These are phyloP conservation scores for Drosophila conformis DNA, from an alignment of 2,888 invertebrate genomes.

Conservation along the genomic window DNA sequence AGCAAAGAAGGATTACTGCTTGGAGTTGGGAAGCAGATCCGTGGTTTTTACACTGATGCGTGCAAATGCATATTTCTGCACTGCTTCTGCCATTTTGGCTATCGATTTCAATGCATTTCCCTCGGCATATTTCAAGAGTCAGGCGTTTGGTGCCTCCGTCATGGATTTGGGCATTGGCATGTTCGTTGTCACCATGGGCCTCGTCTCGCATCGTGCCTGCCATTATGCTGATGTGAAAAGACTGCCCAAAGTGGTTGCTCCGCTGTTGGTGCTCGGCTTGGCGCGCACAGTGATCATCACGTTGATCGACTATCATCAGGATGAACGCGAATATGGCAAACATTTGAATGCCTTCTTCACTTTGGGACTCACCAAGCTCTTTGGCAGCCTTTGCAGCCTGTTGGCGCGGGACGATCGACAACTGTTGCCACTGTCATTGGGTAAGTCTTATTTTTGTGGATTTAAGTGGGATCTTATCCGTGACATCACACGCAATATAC, in stretches of 20 bases:
- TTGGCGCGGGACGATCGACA: constrained; percentile 54
- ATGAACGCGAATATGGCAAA: constrained; percentile 96
- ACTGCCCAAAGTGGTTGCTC: constrained; percentile 79
- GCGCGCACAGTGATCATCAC: constrained; percentile 87
- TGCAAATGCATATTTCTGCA: constrained; percentile 90
- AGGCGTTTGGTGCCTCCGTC: constrained; percentile 92
- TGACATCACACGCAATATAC: too few species aligned
- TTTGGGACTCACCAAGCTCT: constrained; percentile 92
- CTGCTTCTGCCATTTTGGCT: constrained; percentile 94
- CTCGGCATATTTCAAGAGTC: constrained; percentile 93
- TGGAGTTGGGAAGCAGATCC: constrained; percentile 71
- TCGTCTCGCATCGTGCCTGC: constrained; percentile 87
- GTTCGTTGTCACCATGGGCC: constrained; percentile 92
- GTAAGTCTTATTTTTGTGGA: constrained; percentile 50
- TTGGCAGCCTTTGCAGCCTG: constrained; percentile 86
- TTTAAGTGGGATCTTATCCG: background rate
- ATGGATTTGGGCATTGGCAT: constrained; percentile 99
- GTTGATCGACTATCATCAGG: constrained; percentile 92
- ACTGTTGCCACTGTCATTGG: constrained; percentile 85
- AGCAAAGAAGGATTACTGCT: constrained; percentile 1
- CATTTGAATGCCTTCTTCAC: constrained; percentile 99
- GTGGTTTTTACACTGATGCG: constrained; percentile 89
- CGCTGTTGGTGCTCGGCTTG: constrained; percentile 87
- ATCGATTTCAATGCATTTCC: constrained; percentile 97
- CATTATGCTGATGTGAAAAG: constrained; percentile 60